These are phyloP conservation scores for Panorpa germanica DNA, from an alignment of 2,888 invertebrate species.

Conservation along the genomic window DNA sequence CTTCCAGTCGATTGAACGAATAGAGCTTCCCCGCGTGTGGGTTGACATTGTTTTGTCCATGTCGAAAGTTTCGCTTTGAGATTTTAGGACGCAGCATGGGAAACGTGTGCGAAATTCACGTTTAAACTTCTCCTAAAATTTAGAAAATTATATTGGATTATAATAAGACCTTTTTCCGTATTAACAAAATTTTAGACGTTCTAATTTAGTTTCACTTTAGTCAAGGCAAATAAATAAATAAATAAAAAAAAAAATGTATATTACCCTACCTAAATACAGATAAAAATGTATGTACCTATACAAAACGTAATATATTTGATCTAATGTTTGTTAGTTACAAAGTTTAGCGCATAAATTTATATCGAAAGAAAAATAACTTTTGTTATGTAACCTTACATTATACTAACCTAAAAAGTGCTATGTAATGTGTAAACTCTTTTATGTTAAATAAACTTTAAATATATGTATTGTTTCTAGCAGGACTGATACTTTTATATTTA, in stretches of 20 bases:
- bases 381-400: slow-evolving; percentile 15
- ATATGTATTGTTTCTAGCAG: no score
- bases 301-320: no score
- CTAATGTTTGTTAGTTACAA: no score
- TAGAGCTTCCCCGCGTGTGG: slow-evolving; percentile 22
- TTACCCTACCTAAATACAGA: no score
- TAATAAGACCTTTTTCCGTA: slow-evolving; percentile 1
- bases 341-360: neutral
- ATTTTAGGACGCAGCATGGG: slow-evolving; percentile 23
- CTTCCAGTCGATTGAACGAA: slow-evolving; percentile 22
- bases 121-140: slow-evolving; percentile 56
- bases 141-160: neutral
- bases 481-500: no score
- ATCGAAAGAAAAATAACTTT: slow-evolving; percentile 7
- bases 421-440: no score
- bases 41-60: slow-evolving; percentile 21
- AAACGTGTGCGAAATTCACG: slow-evolving; percentile 56
- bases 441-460: no score
- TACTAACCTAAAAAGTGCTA: no score
- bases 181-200: neutral
- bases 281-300: no score
- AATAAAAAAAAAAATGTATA: no score
- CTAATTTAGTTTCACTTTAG: slow-evolving; percentile 9
- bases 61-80: slow-evolving; percentile 3
- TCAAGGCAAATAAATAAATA: no score